Conservation (phyloP, 2,797 vertebrate genomes). For the Enteromius paludinosus region DNA sequence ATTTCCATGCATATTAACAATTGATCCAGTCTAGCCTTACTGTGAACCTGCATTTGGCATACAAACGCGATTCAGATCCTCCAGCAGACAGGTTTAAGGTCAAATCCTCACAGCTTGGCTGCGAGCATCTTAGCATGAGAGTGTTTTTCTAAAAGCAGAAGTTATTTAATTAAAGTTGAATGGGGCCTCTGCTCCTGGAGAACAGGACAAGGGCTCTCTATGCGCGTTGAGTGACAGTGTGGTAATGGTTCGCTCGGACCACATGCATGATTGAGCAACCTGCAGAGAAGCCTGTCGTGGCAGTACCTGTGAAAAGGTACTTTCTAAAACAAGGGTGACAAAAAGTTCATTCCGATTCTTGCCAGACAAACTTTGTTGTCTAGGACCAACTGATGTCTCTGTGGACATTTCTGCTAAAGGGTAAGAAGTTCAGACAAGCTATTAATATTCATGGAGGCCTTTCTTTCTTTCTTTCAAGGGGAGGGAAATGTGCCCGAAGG, state of each 20-base stretch:
- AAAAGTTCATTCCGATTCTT: constrained; percentile 47
- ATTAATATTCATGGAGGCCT: constrained; percentile 24
- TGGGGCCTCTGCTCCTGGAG: constrained; percentile 35
- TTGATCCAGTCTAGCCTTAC: constrained; percentile 75
- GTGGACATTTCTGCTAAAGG: constrained; percentile 25
- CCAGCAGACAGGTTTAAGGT: constrained; percentile 26
- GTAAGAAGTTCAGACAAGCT: constrained; percentile 20
- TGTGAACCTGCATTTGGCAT: constrained; percentile 60
- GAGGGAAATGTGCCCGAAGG: constrained; percentile 34
- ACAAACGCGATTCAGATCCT: constrained; percentile 44
- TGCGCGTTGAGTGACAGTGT: constrained; percentile 51
- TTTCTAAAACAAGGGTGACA: constrained; percentile 47
- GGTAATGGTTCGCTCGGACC: constrained; percentile 47
- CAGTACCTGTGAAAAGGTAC: constrained; percentile 62
- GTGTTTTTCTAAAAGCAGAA: constrained; percentile 37
- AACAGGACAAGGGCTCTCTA: constrained; percentile 45
- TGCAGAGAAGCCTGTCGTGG: constrained; percentile 67
- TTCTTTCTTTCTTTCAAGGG: constrained; percentile 10
- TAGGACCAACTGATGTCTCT: constrained; percentile 23
- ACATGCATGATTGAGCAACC: constrained; percentile 59
- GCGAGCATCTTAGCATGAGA: constrained; percentile 19
- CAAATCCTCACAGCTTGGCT: constrained; percentile 33
- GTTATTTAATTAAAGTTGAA: constrained; percentile 51
- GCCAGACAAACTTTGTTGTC: constrained; percentile 33
- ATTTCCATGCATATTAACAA: constrained; percentile 76